Percentiles rank a stretch among this genome's conserved stretches.
phyloP scores from a whole-genome alignment of 1,140 invertebrate genomes.

The Ridgeia piscesae region DNA sequence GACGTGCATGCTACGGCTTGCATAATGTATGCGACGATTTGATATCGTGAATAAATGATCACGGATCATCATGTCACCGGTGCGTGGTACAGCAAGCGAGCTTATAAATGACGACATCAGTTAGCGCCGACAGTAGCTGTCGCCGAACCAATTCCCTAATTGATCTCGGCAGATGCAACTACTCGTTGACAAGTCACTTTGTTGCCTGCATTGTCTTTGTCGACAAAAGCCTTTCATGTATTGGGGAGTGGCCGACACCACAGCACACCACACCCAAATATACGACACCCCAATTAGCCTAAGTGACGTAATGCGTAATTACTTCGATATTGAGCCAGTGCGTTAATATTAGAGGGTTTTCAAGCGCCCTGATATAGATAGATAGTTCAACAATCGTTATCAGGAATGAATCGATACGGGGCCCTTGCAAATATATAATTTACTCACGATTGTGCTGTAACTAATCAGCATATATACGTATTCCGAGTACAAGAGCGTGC shows the following conservation, averaged over 20 bases:
- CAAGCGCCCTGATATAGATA: no score
- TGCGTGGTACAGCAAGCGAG: neutral
- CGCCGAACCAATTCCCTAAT: neutral
- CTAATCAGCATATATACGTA: neutral
- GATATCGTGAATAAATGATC: neutral
- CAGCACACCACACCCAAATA: neutral
- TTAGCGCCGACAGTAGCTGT: neutral
- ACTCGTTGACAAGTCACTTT: neutral
- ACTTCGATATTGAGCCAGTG: neutral
- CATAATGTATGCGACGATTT: neutral
- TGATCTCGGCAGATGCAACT: neutral
- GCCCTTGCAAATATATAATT: no score
- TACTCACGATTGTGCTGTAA: neutral
- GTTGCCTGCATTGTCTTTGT: neutral
- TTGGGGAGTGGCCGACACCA: neutral
- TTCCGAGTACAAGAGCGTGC: neutral
- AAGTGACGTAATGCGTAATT: neutral
- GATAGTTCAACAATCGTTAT: neutral
- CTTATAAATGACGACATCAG: neutral
- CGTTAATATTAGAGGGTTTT: no score
- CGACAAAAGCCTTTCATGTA: neutral
- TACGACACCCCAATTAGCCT: neutral
- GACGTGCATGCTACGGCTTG: neutral
- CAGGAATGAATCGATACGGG: no score
- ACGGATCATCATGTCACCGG: neutral